Evolutionary conservation across 2,888 invertebrate species (phyloP), one percentile per base, ranked within the genome.

Genomic region (Sycophila texana): DNA sequence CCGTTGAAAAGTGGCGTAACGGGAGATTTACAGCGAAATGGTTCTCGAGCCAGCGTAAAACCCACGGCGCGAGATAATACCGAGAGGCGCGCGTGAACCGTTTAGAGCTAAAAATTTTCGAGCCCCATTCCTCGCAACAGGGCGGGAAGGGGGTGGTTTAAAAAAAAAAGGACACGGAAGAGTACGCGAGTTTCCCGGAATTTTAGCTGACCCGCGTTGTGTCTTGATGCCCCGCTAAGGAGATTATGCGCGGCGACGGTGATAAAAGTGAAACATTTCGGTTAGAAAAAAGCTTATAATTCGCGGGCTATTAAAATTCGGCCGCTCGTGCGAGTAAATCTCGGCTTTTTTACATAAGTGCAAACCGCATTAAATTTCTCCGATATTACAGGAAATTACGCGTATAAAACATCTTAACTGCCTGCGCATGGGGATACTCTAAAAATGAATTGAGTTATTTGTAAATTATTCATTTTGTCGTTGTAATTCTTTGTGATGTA

Each of bases 181-280:
- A 22, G 4, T 4, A 30, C 51, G 22, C 20, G 60, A 67, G n/a
- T 58, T 26, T 1, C 49, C 13, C 16, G 2, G 16, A 39, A 57
- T 47, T 74, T 74, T 47, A 66, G 55, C 20, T 57, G 47, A 74
- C 51, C 55, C n/a, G 39, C 0, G n/a, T 30, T 18, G 18, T 20
- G 20, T 51, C 39, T 57, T 57, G 49, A 61, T 65, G 12, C 51
- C 12, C 58, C 58, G 20, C 47, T 74, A 74, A 65, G 57, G 51
- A 74, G 83, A 84, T 85, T 85, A 85, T 82, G 75, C 74, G 74
- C 77, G 22, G 18, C 22, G 66, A n/a, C 51, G 18, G 51, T 68
- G 68, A 77, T 77, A 73, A 77, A 77, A 67, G 73, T 73, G 60
- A 72, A 77, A 60, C 47, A 73, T 72, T 72, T 66, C 66, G 53